phyloP scores from a whole-genome alignment of 2,113 vertebrate species.

The Chloropsis cyanopogon region DNA sequence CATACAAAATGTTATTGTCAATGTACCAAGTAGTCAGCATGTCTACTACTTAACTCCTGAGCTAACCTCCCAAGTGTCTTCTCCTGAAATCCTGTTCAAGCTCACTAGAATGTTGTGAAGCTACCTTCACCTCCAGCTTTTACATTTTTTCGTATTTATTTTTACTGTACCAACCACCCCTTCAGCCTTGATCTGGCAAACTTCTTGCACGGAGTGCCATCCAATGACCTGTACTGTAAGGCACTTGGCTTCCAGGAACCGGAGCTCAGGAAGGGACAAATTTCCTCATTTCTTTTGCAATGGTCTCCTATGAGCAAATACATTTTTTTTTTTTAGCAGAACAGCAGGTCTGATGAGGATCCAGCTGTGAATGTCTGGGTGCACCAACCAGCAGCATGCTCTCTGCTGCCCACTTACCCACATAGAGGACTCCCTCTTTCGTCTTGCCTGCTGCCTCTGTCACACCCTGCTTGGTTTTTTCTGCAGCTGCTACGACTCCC shows the following conservation, averaged over 20 bases:
- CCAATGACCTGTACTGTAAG: background rate
- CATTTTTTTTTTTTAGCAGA: background rate
- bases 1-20: background rate
- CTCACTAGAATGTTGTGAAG: background rate
- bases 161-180: background rate
- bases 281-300: background rate
- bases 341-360: background rate
- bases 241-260: background rate
- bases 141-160: background rate
- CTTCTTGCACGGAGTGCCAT: background rate
- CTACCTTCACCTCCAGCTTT: background rate
- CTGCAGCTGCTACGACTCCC: conserved; percentile 83
- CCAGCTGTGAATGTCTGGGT: background rate
- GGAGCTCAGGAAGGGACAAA: background rate
- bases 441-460: conserved; percentile 87
- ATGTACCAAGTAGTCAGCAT: background rate
- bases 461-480: conserved; percentile 89
- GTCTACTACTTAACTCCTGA: background rate
- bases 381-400: fast-evolving
- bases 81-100: background rate
- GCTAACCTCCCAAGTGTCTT: background rate
- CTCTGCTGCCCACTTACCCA: conserved; percentile 76
- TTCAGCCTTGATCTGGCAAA: background rate
- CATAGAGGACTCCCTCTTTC: conserved; percentile 85
- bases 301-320: background rate